These are phyloP conservation scores for Dioctria rufipes DNA, from an alignment of 2,888 invertebrate species.

Conservation along the genomic window DNA sequence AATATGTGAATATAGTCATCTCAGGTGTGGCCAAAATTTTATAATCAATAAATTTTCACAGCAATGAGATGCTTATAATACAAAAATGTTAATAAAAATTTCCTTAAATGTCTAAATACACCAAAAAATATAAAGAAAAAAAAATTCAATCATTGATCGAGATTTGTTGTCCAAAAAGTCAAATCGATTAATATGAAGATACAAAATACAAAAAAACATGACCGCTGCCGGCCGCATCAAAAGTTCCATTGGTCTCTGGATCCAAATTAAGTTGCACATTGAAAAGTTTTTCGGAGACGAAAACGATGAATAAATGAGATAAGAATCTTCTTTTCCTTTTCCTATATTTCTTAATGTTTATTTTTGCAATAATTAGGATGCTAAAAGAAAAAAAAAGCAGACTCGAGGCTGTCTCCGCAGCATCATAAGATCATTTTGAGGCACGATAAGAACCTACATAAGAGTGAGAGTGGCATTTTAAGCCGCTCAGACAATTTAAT, in stretches of 20 bases:
- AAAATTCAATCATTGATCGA: background rate
- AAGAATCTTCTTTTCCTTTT: background rate
- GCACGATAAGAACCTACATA: no score
- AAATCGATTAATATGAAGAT: background rate
- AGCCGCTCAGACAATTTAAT: no score
- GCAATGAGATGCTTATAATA: background rate
- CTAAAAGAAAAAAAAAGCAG: background rate
- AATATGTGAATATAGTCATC: background rate
- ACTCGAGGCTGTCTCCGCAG: background rate
- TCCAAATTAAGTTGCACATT: no score
- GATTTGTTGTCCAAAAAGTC: constrained; percentile 21
- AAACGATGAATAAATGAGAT: background rate
- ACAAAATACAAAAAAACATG: no score
- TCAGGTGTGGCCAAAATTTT: constrained; percentile 46
- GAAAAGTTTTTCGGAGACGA: background rate
- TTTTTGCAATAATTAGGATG: background rate
- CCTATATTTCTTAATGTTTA: no score
- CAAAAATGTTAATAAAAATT: background rate
- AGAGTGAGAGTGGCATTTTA: no score
- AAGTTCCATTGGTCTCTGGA: no score
- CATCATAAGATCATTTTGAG: background rate
- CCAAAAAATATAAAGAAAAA: background rate
- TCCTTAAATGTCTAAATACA: background rate
- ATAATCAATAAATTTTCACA: constrained; percentile 35
- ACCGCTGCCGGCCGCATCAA: no score